Evolutionary conservation across 2,113 vertebrate species (phyloP), one percentile per base, ranked within the genome.

Genomic region (Anser cygnoides): DNA sequence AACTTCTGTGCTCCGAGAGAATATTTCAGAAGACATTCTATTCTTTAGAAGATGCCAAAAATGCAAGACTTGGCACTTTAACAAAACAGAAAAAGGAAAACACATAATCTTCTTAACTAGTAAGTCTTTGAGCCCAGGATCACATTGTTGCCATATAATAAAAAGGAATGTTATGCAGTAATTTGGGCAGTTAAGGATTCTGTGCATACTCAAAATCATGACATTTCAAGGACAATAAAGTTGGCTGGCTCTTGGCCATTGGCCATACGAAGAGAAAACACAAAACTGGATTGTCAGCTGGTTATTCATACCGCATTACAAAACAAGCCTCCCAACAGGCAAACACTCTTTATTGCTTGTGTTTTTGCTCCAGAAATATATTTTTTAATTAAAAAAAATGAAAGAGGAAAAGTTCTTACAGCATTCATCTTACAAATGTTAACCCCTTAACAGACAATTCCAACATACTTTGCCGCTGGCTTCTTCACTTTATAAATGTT

Each of bases 201-300:
- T 93, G 96, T 97, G 97, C 96, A 96, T 97, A 95, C 97, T 95
- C 93, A 96, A 95, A 97, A 97, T 97, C 95, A 89, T 96, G 96
- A 97, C 97, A 96, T 97, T 97, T 98, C 96, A 98, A 98, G 96
- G 97, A 97, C 97, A 97, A 97, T 96, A 97, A 97, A 98, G 97
- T 97, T 97, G 93, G 96, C 94, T 97, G 96, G 96, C 97, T 97
- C 46, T 3, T 97, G 93, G 97, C 97, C 97, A 96, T 94, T 95
- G 97, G 96, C 97, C 97, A 83, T 95, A 95, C 2, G 91, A 96
- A 95, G 84, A 89, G 93, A 95, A 97, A 97, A 94, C 97, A 93
- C 72, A 93, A 96, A 95, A 91, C 0, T 0, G 81, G 93, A 95
- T 96, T 97, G 96, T 97, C 96, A 96, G 96, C 95, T 97, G 95